Evolutionary conservation across 2,113 vertebrate genomes (phyloP).

Genomic region (Gallinago paraguaiae): DNA sequence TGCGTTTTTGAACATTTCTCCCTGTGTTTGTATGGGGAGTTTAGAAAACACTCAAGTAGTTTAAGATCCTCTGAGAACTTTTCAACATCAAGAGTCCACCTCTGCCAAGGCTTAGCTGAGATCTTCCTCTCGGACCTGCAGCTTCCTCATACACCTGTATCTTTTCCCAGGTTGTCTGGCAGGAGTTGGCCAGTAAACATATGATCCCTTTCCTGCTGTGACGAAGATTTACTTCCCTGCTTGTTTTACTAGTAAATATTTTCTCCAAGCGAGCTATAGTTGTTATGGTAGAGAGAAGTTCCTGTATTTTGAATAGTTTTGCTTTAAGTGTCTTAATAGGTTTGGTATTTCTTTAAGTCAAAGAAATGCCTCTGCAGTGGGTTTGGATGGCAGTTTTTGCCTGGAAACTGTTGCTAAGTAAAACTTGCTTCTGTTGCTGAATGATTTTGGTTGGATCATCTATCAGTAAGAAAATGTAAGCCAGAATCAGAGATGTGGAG

Average conservation of each 20-base stretch:
- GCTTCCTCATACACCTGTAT: neutral
- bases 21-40: neutral
- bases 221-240: neutral
- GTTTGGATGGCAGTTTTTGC: neutral
- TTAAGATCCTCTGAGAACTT: neutral
- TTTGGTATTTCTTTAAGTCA: neutral
- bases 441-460: neutral
- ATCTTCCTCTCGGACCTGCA: neutral
- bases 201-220: neutral
- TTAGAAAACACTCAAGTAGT: neutral
- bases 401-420: constrained; percentile 49
- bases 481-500: neutral
- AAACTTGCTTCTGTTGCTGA: neutral
- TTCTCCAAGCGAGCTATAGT: neutral
- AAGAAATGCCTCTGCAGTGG: neutral
- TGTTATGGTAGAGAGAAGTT: neutral
- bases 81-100: neutral
- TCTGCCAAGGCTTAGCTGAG: neutral
- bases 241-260: neutral
- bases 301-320: neutral
- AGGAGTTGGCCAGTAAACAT: neutral
- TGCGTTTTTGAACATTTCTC: neutral
- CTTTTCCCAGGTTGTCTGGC: neutral
- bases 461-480: neutral
- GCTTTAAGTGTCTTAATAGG: neutral